A percentile compares a stretch with the other conserved stretches of the same genome.
Evolutionary conservation across 2,888 invertebrate species (phyloP).

Genomic region (Antheraea yamamai): DNA sequence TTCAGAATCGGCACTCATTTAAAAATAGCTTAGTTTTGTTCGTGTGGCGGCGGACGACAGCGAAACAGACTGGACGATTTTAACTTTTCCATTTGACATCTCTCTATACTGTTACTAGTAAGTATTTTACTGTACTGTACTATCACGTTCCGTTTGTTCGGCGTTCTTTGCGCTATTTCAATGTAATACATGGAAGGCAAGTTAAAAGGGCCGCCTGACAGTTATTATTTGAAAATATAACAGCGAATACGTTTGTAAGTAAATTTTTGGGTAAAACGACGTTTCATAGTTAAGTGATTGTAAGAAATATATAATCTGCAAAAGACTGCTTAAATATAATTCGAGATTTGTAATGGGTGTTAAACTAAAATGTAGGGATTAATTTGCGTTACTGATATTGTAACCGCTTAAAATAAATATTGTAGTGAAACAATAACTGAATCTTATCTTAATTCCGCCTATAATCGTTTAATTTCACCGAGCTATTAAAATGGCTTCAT

Average conservation of each 20-base stretch:
- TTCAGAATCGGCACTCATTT: background rate
- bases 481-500: background rate
- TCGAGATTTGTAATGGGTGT: background rate
- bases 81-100: background rate
- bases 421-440: background rate
- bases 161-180: background rate
- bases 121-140: background rate
- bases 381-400: background rate
- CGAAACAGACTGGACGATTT: background rate
- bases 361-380: background rate
- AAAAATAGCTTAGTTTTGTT: background rate
- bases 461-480: background rate
- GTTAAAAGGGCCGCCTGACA: background rate
- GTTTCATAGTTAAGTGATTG: background rate
- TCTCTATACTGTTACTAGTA: background rate
- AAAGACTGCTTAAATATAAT: background rate
- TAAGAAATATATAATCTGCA: background rate
- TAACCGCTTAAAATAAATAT: background rate
- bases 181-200: background rate
- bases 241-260: background rate
- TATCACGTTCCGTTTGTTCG: background rate
- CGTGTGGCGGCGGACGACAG: background rate
- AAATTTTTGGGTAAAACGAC: background rate
- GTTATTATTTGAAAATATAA: background rate
- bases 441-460: background rate